phyloP scores from a whole-genome alignment of 1,140 invertebrate species.

The Pachypeltis micranthus region DNA sequence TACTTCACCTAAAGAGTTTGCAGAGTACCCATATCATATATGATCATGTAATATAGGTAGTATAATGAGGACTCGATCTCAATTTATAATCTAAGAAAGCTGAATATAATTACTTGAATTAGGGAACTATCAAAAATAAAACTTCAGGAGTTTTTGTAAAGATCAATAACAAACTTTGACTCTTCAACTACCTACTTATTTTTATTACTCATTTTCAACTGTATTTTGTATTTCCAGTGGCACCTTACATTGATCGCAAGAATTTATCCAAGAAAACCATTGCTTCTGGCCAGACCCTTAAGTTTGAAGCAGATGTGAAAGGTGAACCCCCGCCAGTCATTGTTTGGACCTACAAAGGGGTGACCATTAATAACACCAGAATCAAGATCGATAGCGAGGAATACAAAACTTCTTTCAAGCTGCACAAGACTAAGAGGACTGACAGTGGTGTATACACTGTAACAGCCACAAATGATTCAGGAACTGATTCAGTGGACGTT shows the following conservation, averaged over 20 bases:
- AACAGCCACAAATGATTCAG: slow-evolving; percentile 85
- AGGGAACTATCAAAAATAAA: too few species aligned
- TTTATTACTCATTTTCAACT: neutral
- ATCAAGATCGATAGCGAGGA: slow-evolving; percentile 81
- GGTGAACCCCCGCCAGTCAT: slow-evolving; percentile 82
- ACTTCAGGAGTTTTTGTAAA: too few species aligned
- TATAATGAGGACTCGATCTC: too few species aligned
- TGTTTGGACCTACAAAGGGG: slow-evolving; percentile 70
- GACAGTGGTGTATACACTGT: slow-evolving; percentile 82
- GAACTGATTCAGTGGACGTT: slow-evolving; percentile 82
- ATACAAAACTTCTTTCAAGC: slow-evolving; percentile 80
- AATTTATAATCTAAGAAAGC: too few species aligned
- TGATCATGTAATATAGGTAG: too few species aligned
- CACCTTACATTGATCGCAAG: slow-evolving; percentile 89
- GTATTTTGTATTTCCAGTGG: slow-evolving; percentile 45
- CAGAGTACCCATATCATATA: too few species aligned
- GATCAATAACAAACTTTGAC: too few species aligned
- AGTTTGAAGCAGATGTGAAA: slow-evolving; percentile 78
- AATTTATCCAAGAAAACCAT: slow-evolving; percentile 76
- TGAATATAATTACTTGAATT: too few species aligned
- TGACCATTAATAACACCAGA: slow-evolving; percentile 46
- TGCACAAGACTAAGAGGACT: slow-evolving; percentile 65
- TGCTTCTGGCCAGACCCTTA: slow-evolving; percentile 71
- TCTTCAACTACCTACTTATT: too few species aligned
- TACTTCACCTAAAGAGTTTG: too few species aligned